These are phyloP conservation scores for Nothura maculosa DNA, from an alignment of 2,797 vertebrate species.

Conservation along the genomic window DNA sequence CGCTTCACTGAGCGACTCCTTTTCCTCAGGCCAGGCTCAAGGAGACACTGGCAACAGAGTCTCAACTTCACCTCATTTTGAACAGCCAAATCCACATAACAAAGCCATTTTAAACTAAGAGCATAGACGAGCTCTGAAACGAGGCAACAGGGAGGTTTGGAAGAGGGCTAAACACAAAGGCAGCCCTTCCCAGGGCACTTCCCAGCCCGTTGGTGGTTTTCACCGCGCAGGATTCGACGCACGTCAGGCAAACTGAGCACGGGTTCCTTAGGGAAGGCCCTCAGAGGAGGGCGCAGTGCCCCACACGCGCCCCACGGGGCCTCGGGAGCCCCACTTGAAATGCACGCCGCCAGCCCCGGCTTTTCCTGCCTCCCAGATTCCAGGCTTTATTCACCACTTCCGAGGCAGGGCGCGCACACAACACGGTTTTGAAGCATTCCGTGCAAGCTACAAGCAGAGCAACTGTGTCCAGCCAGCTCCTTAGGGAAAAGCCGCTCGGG, in stretches of 20 bases:
- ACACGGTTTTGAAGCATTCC: background rate
- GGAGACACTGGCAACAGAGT: background rate
- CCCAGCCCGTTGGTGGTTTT: background rate
- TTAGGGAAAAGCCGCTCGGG: background rate
- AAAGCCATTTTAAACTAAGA: background rate
- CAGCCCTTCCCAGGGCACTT: conserved; percentile 27
- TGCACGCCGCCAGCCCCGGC: background rate
- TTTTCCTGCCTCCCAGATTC: background rate
- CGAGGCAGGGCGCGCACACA: background rate
- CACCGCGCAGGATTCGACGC: background rate
- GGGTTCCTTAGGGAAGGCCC: background rate
- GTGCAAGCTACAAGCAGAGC: background rate
- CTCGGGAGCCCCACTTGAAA: background rate
- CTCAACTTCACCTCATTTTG: background rate
- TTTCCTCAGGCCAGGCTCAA: background rate
- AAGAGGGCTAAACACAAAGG: conserved; percentile 40
- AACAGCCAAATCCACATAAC: background rate
- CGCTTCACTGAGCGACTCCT: background rate
- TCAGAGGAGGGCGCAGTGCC: background rate
- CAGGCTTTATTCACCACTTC: background rate
- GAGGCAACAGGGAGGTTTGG: background rate
- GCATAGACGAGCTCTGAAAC: conserved; percentile 16
- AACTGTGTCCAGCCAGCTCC: background rate
- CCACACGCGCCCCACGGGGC: background rate
- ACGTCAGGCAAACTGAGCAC: background rate